Evolutionary conservation across 2,888 invertebrate genomes (phyloP).

Genomic region (Caradrina kadenii): DNA sequence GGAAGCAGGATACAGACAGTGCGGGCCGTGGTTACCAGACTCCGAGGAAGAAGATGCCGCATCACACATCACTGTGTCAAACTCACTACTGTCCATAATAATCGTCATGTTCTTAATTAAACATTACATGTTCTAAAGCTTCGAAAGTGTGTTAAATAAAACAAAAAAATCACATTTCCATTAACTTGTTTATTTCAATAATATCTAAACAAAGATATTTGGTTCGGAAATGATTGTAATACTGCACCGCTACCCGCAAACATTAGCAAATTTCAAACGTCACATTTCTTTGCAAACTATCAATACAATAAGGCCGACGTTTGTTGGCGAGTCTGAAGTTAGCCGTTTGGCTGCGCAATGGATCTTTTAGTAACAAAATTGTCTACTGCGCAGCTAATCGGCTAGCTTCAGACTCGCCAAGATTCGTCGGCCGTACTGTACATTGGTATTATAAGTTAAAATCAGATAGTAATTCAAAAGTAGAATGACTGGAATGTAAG

Average conservation of each 20-base stretch:
- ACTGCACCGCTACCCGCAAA: slow-evolving; percentile 73
- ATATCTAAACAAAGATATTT: slow-evolving; percentile 77
- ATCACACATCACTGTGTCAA: slow-evolving; percentile 28
- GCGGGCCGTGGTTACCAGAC: slow-evolving; percentile 85
- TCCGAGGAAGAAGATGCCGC: slow-evolving; percentile 69
- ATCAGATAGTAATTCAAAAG: slow-evolving; percentile 4
- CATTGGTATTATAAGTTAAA: neutral
- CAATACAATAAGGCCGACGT: no score
- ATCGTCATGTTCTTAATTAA: slow-evolving; percentile 34
- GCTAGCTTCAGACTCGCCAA: no score
- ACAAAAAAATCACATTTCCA: slow-evolving; percentile 67
- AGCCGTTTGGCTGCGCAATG: no score
- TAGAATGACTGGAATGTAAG: slow-evolving; percentile 35
- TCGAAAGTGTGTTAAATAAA: slow-evolving; percentile 66
- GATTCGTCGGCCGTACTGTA: no score
- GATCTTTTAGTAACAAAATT: no score
- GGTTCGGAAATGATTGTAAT: slow-evolving; percentile 83
- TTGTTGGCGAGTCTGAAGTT: no score
- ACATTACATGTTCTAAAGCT: slow-evolving; percentile 32
- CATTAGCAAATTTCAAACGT: slow-evolving; percentile 47
- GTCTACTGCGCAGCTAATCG: no score
- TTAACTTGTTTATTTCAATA: slow-evolving; percentile 79
- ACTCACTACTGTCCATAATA: slow-evolving; percentile 35
- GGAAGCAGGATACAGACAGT: slow-evolving; percentile 87
- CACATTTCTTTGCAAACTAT: slow-evolving; percentile 2